Evolutionary conservation across 2,797 vertebrate species (phyloP), one percentile per base, ranked within the genome.

Genomic region (Cuculus canorus): DNA sequence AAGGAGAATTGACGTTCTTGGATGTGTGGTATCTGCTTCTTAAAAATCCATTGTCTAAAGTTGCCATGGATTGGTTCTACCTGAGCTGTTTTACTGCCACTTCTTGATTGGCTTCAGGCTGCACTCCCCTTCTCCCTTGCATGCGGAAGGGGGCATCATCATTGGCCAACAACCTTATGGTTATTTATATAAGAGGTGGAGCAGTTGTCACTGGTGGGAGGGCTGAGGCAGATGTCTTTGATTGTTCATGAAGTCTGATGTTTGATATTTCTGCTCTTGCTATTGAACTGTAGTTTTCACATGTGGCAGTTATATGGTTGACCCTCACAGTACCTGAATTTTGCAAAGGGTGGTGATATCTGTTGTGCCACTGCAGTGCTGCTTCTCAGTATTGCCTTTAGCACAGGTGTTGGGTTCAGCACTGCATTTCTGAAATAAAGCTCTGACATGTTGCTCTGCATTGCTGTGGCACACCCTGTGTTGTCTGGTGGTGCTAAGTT

Each of bases 101-200:
- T 73, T 73, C 53, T 63, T 78, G 39, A 27, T 2, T 3, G 11
- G 28, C 84, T 82, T 91, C 35, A 77, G 32, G 23, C 63, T 61
- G 14, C 27, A 78, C 7, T 59, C 15, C 78, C 21, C 22, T 64
- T 60, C 52, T 28, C 7, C 21, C 10, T 78, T 65, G 22, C 56
- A 33, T 30, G 22, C 30, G 61, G 59, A 70, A 81, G 12, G 47
- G 17, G 37, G 82, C 63, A 73, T 71, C 5, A 11, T 50, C 1
- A 1, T 39, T 54, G 10, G 69, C 54, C 71, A 65, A 81, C 27
- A 63, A 14, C 7, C 7, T 57, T 35, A 30, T 5, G 11, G 33
- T 43, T 95, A n/a, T 85, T 83, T 86, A 14, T 82, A 89, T 85
- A 60, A 85, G 89, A 94, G 33, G n/a, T 73, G 64, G 72, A 87